Evolutionary conservation across 2,888 invertebrate species (phyloP), one percentile per base, ranked within the genome.

Genomic region (Mythimna impura): DNA sequence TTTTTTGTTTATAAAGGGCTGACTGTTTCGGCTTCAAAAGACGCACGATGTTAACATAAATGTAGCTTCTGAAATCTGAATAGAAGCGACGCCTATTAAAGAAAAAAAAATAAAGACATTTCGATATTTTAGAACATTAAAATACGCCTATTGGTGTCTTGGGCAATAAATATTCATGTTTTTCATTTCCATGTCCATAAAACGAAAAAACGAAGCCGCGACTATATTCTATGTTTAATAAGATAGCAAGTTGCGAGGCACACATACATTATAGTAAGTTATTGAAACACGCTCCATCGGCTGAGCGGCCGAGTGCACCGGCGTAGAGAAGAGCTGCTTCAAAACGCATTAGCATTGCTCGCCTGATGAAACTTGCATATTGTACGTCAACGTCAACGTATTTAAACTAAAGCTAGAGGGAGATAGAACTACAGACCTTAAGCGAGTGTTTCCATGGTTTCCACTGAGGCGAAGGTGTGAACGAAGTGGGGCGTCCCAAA

Each of bases 311-410:
- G 84, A 90, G 89, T 89, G 91, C 89, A 90, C 84, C 89, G 86
- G 80, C 66, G 86, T 77, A 84, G 78, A 83, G 78, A 85, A 92
- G 90, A 88, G 92, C 90, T 90, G 82, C 92, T 92, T 88, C 87
- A 90, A 92, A 93, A 93, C 89, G 89, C 93, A 93, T 92, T 93
- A 93, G 88, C 91, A 90, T 91, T 90, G 88, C 89, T 87, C 85
- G 91, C 84, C 82, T 88, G 88, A 89, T 90, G 90, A 88, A 90
- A 89, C 91, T 89, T 87, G 87, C 88, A 89, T 88, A 88, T 86
- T 87, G 84, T 88, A 86, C 79, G 78, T 76, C 76, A 76, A 86
- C 79, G 78, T 76, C 76, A 76, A 83, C 73, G 86, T 89, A 87
- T 90, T 90, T 87, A 86, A 83, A 83, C 83, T 83, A 74, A 78